Evolutionary conservation across 1,140 invertebrate genomes (phyloP).

Genomic region (Cheumatopsyche charites): DNA sequence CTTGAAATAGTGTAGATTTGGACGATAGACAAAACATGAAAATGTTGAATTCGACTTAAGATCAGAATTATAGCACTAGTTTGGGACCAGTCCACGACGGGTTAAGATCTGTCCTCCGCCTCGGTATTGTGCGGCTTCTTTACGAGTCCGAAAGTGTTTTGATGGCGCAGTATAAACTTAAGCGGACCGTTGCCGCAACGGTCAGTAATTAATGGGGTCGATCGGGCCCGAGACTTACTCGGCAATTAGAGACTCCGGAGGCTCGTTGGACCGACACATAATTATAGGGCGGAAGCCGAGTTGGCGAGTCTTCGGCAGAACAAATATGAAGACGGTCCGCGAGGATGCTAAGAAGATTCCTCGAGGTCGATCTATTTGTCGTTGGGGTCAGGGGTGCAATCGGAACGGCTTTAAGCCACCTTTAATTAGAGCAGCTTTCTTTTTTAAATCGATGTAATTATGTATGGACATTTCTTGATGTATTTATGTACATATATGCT

Average conservation of each 20-base stretch:
- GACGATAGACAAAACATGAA: too few relatives aligned
- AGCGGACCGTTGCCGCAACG: conserved; percentile 6
- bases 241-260: conserved; percentile 23
- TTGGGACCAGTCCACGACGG: too few relatives aligned
- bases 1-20: too few relatives aligned
- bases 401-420: too few relatives aligned
- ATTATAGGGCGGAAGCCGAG: conserved; percentile 17
- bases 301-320: neutral
- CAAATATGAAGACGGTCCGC: conserved; percentile 6
- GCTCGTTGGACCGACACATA: conserved; percentile 27
- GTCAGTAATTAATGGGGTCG: conserved; percentile 30
- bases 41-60: too few relatives aligned
- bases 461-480: too few relatives aligned
- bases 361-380: neutral
- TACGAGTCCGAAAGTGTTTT: conserved; percentile 5
- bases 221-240: conserved; percentile 1
- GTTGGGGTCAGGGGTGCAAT: neutral
- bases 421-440: too few relatives aligned
- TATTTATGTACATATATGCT: too few relatives aligned
- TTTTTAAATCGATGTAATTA: too few relatives aligned
- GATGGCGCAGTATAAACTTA: conserved; percentile 12
- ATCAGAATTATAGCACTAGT: too few relatives aligned
- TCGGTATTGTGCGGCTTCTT: conserved; percentile 8
- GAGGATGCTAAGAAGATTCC: neutral
- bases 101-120: too few relatives aligned